Conservation (phyloP, 2,797 vertebrate species). For the Protosalanx chinensis region DNA sequence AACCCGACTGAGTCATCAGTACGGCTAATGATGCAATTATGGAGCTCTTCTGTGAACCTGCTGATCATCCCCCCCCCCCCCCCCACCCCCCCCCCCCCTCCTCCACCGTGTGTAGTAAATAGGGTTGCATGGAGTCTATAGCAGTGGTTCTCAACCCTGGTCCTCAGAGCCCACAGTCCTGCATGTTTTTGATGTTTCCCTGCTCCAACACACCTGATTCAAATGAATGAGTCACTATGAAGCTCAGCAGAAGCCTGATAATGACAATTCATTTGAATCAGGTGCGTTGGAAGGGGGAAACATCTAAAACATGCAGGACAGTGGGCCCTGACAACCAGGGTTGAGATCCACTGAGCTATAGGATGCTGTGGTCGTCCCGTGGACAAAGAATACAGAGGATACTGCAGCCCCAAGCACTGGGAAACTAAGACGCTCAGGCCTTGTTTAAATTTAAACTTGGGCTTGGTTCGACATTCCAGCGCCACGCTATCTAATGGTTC, state of each 20-base stretch:
- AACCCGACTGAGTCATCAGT: constrained; percentile 71
- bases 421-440: neutral
- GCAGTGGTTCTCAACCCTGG: too few relatives aligned
- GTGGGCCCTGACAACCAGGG: too few relatives aligned
- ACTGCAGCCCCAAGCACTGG: neutral
- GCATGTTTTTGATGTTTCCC: too few relatives aligned
- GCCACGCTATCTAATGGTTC: neutral
- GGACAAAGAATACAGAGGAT: neutral
- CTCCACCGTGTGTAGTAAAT: constrained; percentile 20
- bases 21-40: constrained; percentile 77
- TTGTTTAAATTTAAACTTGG: neutral
- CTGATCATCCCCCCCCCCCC: constrained; percentile 62
- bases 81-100: too few relatives aligned
- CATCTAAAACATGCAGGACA: too few relatives aligned
- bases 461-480: neutral
- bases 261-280: too few relatives aligned
- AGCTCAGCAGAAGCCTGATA: too few relatives aligned
- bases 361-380: neutral
- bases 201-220: too few relatives aligned
- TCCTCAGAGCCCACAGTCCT: too few relatives aligned
- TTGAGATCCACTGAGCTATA: too few relatives aligned
- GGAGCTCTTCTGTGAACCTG: constrained; percentile 64
- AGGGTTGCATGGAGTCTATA: neutral
- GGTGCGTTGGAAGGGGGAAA: too few relatives aligned
- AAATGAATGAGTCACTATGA: too few relatives aligned